A percentile compares a stretch with the other conserved stretches of the same genome.
phyloP scores from a whole-genome alignment of 2,888 invertebrate species.

The Clitarchus hookeri region DNA sequence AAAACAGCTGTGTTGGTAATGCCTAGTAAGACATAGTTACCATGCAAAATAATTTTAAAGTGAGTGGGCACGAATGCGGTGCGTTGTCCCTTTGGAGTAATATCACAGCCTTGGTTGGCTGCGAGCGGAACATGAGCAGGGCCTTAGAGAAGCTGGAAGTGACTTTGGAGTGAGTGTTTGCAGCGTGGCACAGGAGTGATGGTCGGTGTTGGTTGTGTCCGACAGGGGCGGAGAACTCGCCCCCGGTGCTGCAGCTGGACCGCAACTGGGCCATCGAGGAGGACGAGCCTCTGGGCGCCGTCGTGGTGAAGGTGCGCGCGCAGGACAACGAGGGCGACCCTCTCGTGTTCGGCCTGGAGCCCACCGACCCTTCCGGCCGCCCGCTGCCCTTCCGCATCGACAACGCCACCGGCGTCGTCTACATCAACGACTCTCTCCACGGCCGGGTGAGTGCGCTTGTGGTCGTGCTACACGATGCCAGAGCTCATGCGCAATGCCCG shows the following conservation, averaged over 20 bases:
- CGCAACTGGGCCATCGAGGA: conserved; percentile 77
- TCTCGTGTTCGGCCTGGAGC: conserved; percentile 71
- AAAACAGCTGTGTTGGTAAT: too few species aligned
- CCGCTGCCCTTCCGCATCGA: conserved; percentile 78
- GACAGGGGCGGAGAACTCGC: conserved; percentile 58
- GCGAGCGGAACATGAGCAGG: too few species aligned
- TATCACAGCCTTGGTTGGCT: too few species aligned
- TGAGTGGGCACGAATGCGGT: too few species aligned
- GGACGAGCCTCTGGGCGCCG: conserved; percentile 70
- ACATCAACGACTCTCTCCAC: conserved; percentile 75
- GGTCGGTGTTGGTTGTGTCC: neutral
- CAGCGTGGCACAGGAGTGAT: too few species aligned
- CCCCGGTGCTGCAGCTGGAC: conserved; percentile 52
- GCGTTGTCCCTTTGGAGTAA: too few species aligned
- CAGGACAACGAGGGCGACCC: conserved; percentile 67
- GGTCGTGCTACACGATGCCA: too few species aligned
- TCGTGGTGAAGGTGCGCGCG: conserved; percentile 72
- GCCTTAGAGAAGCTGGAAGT: too few species aligned
- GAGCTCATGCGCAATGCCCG: too few species aligned
- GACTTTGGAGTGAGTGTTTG: too few species aligned
- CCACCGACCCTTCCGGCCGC: neutral
- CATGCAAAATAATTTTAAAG: too few species aligned
- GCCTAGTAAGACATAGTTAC: too few species aligned
- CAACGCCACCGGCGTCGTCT: conserved; percentile 73
- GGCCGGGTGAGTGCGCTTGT: conserved; percentile 67